Evolutionary conservation across 1,140 invertebrate genomes (phyloP), one percentile per base, ranked within the genome.

Genomic region (Drosophila kikkawai): DNA sequence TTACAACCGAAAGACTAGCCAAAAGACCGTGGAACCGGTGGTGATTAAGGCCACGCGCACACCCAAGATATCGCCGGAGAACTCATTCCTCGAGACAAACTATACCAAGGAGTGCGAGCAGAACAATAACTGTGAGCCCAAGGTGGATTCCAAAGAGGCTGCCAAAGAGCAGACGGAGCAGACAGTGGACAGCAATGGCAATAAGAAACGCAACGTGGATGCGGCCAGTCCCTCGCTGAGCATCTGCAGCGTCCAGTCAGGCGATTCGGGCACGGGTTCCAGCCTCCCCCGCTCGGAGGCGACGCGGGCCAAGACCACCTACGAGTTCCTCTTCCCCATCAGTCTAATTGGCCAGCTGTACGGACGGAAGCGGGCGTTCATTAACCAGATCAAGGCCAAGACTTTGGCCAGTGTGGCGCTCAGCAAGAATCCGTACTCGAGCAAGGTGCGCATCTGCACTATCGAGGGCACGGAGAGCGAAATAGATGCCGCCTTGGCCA

Each of bases 261-360:
- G 87, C 19, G 92, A 93, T 74, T 93, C 92, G 3, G 92, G 92
- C 70, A 93, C 92, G 57, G 92, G 92, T 0, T 93, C 92, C 13
- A 93, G 92, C 65, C 67, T 92, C 60, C 90, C 92, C 45, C 84
- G 91, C 7, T 92, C 92, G 11, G 90, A 92, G 73, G 92, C 85
- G 17, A 86, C 84, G 2, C 82, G 88, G 4, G 65, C 69, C 7
- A 93, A 92, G 70, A 79, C 78, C 55, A 82, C 65, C 34, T 96
- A 96, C 79, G 95, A 98, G 87, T 98, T 99, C 93, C 94, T 95
- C 75, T 95, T 99, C 80, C 96, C 97, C 11, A 95, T 96, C 80
- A 93, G 94, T 45, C 91, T 98, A 48, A 97, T 98, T 69, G 98
- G 98, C 15, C 95, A 96, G 39, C 94, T 99, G 60, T 99, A 99